A percentile compares a stretch with the other conserved stretches of the same genome.
Evolutionary conservation across 2,797 vertebrate genomes (phyloP).

Genomic region (Denticeps clupeoides): DNA sequence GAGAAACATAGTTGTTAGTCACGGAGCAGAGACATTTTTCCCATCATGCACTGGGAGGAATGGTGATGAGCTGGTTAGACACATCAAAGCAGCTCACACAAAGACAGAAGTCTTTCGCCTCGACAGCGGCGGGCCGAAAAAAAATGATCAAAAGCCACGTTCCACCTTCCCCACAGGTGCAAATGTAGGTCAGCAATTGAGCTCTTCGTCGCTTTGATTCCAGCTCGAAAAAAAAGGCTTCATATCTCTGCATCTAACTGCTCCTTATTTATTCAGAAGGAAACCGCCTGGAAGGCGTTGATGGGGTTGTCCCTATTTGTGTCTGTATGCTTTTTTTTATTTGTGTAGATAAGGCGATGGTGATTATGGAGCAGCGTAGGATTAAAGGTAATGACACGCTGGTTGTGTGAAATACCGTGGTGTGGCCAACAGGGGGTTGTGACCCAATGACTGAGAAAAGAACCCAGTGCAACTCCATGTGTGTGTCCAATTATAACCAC

Average conservation of each 20-base stretch:
- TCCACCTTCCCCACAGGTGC: constrained; percentile 28
- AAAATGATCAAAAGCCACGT: constrained; percentile 23
- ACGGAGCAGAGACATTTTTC: not conserved
- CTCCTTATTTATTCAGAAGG: constrained; percentile 21
- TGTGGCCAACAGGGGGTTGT: not conserved
- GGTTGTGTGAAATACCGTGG: constrained; percentile 4
- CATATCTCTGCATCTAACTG: not conserved
- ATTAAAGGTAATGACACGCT: constrained; percentile 31
- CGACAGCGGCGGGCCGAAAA: not conserved
- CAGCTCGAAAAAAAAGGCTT: not conserved
- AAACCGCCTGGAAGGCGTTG: not conserved
- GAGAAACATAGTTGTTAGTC: too few species aligned
- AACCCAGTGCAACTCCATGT: too few species aligned
- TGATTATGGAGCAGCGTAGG: constrained; percentile 33
- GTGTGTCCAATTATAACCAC: too few species aligned
- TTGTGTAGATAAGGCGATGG: constrained; percentile 29
- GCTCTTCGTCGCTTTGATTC: constrained; percentile 1
- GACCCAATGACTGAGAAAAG: too few species aligned
- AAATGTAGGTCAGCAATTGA: constrained; percentile 30
- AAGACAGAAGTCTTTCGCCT: not conserved
- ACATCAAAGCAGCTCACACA: constrained; percentile 26
- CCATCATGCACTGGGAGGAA: constrained; percentile 19
- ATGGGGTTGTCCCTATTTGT: constrained; percentile 15
- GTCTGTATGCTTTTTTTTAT: constrained; percentile 25
- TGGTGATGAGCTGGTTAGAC: constrained; percentile 18